These are phyloP conservation scores for Archivesica marissinica DNA, from an alignment of 1,140 invertebrate genomes.

Conservation along the genomic window DNA sequence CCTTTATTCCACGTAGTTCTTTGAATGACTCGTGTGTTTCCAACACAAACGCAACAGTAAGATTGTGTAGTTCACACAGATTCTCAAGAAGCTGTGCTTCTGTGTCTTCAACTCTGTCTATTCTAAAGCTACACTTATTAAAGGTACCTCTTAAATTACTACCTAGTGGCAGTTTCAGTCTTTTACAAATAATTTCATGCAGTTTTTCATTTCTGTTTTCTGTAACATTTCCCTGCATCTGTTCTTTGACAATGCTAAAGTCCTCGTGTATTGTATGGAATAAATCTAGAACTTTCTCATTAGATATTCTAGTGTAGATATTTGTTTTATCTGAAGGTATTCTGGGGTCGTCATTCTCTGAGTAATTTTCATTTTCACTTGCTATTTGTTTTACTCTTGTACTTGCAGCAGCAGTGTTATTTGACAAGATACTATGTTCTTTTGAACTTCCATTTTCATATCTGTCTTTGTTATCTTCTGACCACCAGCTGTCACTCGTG, in stretches of 20 bases:
- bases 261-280: background rate
- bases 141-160: background rate
- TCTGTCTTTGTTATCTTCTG: too few relatives aligned
- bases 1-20: background rate
- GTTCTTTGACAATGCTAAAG: background rate
- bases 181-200: slow-evolving; percentile 5
- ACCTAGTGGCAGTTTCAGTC: background rate
- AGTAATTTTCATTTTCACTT: too few relatives aligned
- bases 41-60: background rate
- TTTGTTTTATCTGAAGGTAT: too few relatives aligned
- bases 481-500: too few relatives aligned
- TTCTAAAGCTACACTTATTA: background rate
- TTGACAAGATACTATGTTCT: too few relatives aligned
- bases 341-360: too few relatives aligned
- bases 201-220: background rate
- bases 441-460: too few relatives aligned
- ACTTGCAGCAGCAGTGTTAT: too few relatives aligned
- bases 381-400: too few relatives aligned
- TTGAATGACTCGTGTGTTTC: background rate
- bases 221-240: background rate
- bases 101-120: background rate
- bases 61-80: background rate
- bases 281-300: background rate
- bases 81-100: background rate
- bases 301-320: background rate